These are phyloP conservation scores for Cottoperca gobio DNA, from an alignment of 2,797 vertebrate species.

Conservation along the genomic window DNA sequence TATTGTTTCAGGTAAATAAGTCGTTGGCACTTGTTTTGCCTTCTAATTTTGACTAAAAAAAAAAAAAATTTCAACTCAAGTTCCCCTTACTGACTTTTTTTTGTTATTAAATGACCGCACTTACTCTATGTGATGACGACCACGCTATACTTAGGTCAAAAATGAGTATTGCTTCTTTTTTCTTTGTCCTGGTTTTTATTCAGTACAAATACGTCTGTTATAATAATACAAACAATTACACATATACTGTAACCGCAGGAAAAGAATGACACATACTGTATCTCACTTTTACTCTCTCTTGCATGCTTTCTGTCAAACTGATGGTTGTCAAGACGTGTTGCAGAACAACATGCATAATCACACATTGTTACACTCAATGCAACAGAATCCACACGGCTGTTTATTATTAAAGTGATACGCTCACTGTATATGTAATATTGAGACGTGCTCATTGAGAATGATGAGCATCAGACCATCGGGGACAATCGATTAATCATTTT, in stretches of 20 bases:
- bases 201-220: not conserved
- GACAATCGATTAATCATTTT: too few relatives aligned
- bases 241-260: not conserved
- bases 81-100: not conserved
- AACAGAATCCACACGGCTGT: not conserved
- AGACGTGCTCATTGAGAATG: constrained; percentile 15
- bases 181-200: not conserved
- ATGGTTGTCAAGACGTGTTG: constrained; percentile 23
- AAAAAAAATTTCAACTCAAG: not conserved
- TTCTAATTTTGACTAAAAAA: not conserved
- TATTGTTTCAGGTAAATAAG: constrained; percentile 5
- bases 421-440: constrained; percentile 4
- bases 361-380: constrained; percentile 1
- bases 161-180: not conserved
- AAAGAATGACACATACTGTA: constrained; percentile 38
- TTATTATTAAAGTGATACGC: constrained; percentile 7
- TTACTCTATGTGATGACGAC: not conserved
- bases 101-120: not conserved
- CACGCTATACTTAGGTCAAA: not conserved
- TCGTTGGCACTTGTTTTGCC: not conserved
- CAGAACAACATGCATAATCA: constrained; percentile 37
- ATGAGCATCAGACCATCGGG: not conserved
- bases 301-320: constrained; percentile 30
- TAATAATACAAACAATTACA: constrained; percentile 8
- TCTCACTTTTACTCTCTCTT: constrained; percentile 15